Percentiles rank a stretch among this genome's conserved stretches.
Evolutionary conservation across 2,888 invertebrate species (phyloP).

Genomic region (Nomada flava): DNA sequence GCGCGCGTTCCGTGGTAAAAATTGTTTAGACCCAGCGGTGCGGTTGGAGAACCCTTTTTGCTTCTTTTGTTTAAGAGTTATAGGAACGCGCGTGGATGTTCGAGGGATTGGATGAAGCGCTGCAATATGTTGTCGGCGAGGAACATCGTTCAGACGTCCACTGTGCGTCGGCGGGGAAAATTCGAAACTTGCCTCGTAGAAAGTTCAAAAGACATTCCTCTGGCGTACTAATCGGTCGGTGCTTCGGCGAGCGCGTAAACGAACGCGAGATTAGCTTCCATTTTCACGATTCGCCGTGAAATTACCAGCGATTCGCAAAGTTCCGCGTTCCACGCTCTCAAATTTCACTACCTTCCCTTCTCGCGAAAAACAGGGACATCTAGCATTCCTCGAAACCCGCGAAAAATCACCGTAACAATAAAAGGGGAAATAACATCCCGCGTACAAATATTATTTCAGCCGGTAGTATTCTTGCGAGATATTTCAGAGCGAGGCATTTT

Average conservation of each 20-base stretch:
- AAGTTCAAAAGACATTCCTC: background rate
- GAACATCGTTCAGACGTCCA: background rate
- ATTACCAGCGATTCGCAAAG: background rate
- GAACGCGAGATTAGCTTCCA: conserved; percentile 2
- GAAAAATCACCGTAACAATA: background rate
- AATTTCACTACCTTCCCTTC: background rate
- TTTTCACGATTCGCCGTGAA: background rate
- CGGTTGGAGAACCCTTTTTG: background rate
- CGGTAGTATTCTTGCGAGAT: no score
- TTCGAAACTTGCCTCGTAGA: conserved; percentile 22
- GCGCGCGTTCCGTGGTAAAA: background rate
- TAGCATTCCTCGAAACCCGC: no score
- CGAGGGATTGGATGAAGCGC: no score
- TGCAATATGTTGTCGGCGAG: background rate
- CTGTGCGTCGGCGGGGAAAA: background rate
- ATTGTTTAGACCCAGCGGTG: conserved; percentile 3
- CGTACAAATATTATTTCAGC: no score
- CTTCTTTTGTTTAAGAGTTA: no score
- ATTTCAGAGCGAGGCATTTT: no score
- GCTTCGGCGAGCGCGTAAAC: background rate
- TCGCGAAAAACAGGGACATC: background rate
- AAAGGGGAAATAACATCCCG: no score
- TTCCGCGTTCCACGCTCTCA: background rate
- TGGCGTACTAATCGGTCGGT: background rate
- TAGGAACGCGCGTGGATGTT: no score